These are phyloP conservation scores for Cyanoramphus novaezelandiae DNA, from an alignment of 2,113 vertebrate species.

Conservation along the genomic window DNA sequence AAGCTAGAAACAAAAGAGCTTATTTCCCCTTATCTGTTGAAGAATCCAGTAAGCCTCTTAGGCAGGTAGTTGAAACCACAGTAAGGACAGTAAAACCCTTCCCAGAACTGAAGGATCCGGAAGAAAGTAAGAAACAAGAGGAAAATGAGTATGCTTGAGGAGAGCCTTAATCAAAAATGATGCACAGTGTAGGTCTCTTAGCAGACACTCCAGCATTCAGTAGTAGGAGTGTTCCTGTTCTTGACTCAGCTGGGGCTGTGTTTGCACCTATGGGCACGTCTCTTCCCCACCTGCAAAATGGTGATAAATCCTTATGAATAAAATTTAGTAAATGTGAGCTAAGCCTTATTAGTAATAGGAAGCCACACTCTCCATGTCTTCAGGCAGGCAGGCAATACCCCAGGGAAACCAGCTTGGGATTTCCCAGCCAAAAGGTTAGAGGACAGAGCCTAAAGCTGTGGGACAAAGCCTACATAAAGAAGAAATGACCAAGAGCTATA, in stretches of 20 bases:
- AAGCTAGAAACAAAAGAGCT: slow-evolving; percentile 38
- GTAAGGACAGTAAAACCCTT: slow-evolving; percentile 14
- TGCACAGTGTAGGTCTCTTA: not conserved
- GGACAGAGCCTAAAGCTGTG: not conserved
- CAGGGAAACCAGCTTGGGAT: not conserved
- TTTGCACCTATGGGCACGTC: not conserved
- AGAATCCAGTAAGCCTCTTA: slow-evolving; percentile 29
- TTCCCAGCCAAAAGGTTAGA: not conserved
- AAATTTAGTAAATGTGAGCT: not conserved
- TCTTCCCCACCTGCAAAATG: not conserved
- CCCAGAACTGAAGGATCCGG: not conserved
- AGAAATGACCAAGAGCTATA: not conserved
- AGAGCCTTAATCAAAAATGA: not conserved
- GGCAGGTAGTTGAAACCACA: not conserved
- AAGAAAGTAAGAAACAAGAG: slow-evolving; percentile 9
- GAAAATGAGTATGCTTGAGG: not conserved
- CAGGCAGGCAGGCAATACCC: not conserved
- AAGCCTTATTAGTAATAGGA: not conserved
- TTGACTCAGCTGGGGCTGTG: not conserved
- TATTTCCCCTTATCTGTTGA: slow-evolving; percentile 39
- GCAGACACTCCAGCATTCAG: not conserved
- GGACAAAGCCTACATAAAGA: not conserved
- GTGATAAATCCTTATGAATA: not conserved
- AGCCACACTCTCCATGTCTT: not conserved
- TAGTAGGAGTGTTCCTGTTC: not conserved